A percentile compares a stretch with the other conserved stretches of the same genome.
These are phyloP conservation scores for Chaunax sp. DNA, from an alignment of 2,797 vertebrate species.

Conservation along the genomic window DNA sequence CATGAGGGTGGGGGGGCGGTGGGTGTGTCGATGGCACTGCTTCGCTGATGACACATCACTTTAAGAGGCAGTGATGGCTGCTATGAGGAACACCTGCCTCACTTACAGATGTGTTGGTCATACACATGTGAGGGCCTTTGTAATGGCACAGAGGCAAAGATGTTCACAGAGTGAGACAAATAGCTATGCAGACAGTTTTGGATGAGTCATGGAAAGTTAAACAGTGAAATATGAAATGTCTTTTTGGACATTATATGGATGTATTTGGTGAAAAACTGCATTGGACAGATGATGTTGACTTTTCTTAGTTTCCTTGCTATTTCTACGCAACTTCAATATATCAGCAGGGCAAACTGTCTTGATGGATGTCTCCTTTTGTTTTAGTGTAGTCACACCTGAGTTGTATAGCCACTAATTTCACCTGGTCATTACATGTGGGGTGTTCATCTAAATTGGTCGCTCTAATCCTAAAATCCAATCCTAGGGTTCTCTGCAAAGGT, in stretches of 20 bases:
- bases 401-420: neutral
- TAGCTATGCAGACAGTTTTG: slow-evolving; percentile 9
- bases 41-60: slow-evolving; percentile 50
- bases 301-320: neutral
- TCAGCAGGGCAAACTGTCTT: neutral
- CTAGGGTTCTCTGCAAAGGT: neutral
- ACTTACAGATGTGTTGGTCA: slow-evolving; percentile 49
- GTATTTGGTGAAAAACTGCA: too few species aligned
- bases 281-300: neutral
- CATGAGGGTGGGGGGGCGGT: slow-evolving; percentile 30
- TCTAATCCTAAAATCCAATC: neutral
- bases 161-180: slow-evolving; percentile 37
- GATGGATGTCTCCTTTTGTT: neutral
- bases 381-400: neutral
- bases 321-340: neutral
- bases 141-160: slow-evolving; percentile 37
- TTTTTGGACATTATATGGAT: too few species aligned
- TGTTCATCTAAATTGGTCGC: neutral
- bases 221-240: too few species aligned
- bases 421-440: neutral
- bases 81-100: slow-evolving; percentile 57
- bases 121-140: slow-evolving; percentile 25
- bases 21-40: slow-evolving; percentile 6
- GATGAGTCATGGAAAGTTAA: slow-evolving; percentile 16
- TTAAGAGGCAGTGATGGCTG: slow-evolving; percentile 51